A percentile compares a stretch with the other conserved stretches of the same genome.
These are phyloP conservation scores for Alligator sinensis DNA, from an alignment of 2,113 vertebrate genomes.

Conservation along the genomic window DNA sequence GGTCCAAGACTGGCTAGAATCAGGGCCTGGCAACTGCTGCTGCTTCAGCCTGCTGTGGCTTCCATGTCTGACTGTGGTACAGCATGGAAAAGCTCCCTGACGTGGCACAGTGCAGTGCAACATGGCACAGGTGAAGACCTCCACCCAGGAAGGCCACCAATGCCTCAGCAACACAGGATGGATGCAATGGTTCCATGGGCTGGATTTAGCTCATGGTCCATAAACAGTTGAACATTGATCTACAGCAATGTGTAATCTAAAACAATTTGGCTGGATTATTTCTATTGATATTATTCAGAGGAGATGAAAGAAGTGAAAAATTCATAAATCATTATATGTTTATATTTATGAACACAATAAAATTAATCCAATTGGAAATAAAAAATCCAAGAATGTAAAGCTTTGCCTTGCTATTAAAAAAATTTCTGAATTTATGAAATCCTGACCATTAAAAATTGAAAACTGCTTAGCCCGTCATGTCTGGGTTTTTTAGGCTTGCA, in stretches of 20 bases:
- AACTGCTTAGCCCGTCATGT: neutral
- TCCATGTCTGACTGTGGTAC: neutral
- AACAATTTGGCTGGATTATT: neutral
- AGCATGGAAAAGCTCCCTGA: neutral
- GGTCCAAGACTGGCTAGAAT: too few relatives aligned
- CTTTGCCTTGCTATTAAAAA: neutral
- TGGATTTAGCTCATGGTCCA: too few relatives aligned
- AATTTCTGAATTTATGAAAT: neutral
- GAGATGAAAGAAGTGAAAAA: neutral
- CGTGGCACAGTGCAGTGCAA: too few relatives aligned
- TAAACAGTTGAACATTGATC: too few relatives aligned
- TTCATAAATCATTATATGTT: neutral
- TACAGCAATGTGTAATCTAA: neutral
- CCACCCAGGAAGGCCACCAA: too few relatives aligned
- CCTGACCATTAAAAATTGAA: neutral
- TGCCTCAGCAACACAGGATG: too few relatives aligned
- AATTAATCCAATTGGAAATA: neutral
- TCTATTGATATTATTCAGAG: neutral
- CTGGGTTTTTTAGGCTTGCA: neutral
- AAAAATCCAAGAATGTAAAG: rapidly evolving
- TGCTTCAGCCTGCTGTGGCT: neutral
- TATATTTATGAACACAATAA: neutral
- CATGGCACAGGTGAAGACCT: too few relatives aligned
- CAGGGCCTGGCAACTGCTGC: neutral
- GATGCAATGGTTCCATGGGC: too few relatives aligned